Base-by-base conservation (phyloP, 2,797 vertebrate species). In the Scleropages formosus region DNA sequence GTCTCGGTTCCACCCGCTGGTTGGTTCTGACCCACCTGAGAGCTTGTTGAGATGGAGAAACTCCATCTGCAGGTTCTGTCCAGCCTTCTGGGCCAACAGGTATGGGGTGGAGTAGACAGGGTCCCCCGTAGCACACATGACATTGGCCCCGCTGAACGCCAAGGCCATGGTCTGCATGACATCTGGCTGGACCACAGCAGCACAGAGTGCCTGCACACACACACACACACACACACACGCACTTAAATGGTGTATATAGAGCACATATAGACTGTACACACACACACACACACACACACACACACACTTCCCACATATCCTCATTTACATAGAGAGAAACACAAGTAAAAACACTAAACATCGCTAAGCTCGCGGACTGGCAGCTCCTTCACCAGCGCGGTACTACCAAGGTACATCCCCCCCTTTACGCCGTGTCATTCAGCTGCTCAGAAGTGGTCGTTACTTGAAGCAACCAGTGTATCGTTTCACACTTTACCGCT, bases 11-110 rank as follows among this genome's bases (percentile, higher is more conserved):
- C 64, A 31, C 80, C n/a, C n/a, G n/a, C n/a, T n/a, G n/a, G n/a
- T n/a, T n/a, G n/a, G n/a, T n/a, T n/a, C n/a, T n/a, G n/a, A n/a
- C n/a, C 26, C 80, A 98, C 97, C 97, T 80, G 94, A 95, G 61
- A 96, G 95, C 73, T 95, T 98, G 87, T 99, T 98, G 72, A 98
- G 96, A 85, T 97, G 93, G 63, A 99, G 89, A 79, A 98, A 98
- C 88, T 99, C 97, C 96, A 99, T 98, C 66, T 98, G 96, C 10
- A 99, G 89, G 56, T 91, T 91, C 83, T 98, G 97, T 13, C 95
- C 95, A 0, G 93, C 93, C 66, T 92, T 95, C 82, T 98, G 97
- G 79, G 97, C 96, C 87, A 99, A 16, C 8, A 95, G 90, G 73
- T 98, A 99, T 0, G 97, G 96, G 46, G 96, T 98, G 79, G 95